A percentile compares a stretch with the other conserved stretches of the same genome.
These are phyloP conservation scores for Marmota flaviventris DNA, from an alignment of 2,113 vertebrate genomes.

Conservation along the genomic window DNA sequence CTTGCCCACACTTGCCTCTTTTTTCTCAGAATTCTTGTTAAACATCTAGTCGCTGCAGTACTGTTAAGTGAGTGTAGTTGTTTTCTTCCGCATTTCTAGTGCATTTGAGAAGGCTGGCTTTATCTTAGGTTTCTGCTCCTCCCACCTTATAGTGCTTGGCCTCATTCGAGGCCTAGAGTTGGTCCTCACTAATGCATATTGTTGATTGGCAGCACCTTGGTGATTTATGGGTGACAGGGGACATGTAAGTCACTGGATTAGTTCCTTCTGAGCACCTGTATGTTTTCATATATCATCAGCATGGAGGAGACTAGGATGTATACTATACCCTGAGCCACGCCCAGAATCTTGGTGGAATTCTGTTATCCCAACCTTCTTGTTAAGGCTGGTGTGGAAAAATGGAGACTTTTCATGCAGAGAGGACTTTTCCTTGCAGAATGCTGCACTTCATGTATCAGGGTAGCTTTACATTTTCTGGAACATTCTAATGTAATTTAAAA, in stretches of 20 bases:
- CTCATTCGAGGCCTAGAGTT: not conserved
- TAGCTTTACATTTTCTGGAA: constrained; percentile 56
- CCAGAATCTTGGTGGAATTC: not conserved
- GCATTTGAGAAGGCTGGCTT: not conserved
- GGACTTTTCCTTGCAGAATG: constrained; percentile 12
- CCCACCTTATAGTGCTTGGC: not conserved
- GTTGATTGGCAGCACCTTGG: not conserved
- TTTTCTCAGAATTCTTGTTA: not conserved
- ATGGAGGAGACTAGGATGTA: rapidly evolving
- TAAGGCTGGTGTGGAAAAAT: not conserved
- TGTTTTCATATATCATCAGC: not conserved
- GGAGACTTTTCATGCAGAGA: not conserved
- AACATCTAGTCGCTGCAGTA: not conserved
- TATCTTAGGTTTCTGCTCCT: not conserved
- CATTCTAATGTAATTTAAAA: constrained; percentile 30
- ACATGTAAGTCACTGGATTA: not conserved
- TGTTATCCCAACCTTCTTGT: not conserved
- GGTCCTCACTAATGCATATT: not conserved
- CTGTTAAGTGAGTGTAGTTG: not conserved
- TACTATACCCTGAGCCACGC: not conserved
- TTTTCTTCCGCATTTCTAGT: not conserved
- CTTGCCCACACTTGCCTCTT: not conserved
- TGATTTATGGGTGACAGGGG: not conserved
- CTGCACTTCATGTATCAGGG: not conserved
- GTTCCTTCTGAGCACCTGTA: not conserved